phyloP scores from a whole-genome alignment of 2,113 vertebrate genomes.

The Channa maculata region DNA sequence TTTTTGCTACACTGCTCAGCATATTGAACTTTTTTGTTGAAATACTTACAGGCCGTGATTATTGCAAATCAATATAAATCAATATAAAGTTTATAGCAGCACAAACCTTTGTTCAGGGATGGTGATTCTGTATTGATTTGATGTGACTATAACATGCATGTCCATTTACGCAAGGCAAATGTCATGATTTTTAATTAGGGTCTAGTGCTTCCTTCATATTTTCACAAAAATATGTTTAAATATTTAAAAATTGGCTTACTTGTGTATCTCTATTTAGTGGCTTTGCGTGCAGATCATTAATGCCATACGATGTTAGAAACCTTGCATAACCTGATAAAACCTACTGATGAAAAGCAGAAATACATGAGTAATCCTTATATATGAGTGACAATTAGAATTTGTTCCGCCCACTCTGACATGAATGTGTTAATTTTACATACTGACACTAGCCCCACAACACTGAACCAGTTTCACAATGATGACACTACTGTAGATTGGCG shows the following conservation, averaged over 20 bases:
- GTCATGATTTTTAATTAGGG: neutral
- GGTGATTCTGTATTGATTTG: slow-evolving; percentile 23
- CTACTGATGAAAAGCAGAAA: neutral
- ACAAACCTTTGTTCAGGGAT: slow-evolving; percentile 12
- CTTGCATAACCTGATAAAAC: neutral
- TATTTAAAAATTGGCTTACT: neutral
- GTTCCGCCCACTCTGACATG: neutral
- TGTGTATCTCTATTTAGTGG: neutral
- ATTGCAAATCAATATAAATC: neutral
- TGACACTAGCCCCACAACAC: neutral
- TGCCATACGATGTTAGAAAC: neutral
- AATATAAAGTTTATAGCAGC: slow-evolving; percentile 31
- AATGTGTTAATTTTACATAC: neutral
- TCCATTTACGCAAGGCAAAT: slow-evolving; percentile 9
- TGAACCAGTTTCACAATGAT: slow-evolving; percentile 21
- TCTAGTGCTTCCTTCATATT: neutral
- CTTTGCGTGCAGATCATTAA: neutral
- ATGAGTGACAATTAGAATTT: slow-evolving; percentile 1
- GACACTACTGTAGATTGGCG: neutral
- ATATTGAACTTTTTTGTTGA: slow-evolving; percentile 1
- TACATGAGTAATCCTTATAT: neutral
- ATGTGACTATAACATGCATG: neutral
- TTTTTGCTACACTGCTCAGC: slow-evolving; percentile 18
- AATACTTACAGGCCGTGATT: neutral
- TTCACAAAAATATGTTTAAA: neutral